phyloP scores from a whole-genome alignment of 2,888 invertebrate genomes.

The Homarus gammarus region DNA sequence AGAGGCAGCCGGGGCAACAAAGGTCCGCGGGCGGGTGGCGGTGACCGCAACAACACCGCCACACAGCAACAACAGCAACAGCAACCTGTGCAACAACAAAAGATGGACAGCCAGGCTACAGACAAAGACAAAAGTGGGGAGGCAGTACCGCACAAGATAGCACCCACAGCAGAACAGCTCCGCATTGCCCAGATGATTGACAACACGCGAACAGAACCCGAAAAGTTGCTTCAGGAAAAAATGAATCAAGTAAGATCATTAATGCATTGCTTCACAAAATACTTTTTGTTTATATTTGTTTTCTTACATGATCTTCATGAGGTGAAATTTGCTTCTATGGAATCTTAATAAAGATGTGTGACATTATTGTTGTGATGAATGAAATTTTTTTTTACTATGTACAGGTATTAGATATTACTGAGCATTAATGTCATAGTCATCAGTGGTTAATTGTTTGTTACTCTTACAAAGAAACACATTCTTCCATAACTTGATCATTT shows the following conservation, averaged over 20 bases:
- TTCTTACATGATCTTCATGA: too few species aligned
- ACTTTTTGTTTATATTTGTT: too few species aligned
- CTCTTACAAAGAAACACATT: too few species aligned
- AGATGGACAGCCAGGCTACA: slow-evolving; percentile 53
- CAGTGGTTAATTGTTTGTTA: too few species aligned
- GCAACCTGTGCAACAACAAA: slow-evolving; percentile 63
- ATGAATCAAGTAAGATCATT: slow-evolving; percentile 71
- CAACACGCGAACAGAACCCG: slow-evolving; percentile 68
- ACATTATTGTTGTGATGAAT: too few species aligned
- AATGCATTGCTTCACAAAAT: not conserved
- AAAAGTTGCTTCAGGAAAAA: slow-evolving; percentile 74
- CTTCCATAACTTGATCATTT: too few species aligned
- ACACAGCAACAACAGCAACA: slow-evolving; percentile 59
- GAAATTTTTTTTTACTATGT: too few species aligned
- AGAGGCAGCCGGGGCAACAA: slow-evolving; percentile 75
- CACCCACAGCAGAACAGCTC: slow-evolving; percentile 75
- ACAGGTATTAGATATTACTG: too few species aligned
- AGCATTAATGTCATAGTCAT: too few species aligned
- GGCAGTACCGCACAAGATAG: slow-evolving; percentile 69
- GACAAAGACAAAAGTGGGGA: slow-evolving; percentile 68
- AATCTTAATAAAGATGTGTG: too few species aligned
- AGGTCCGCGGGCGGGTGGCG: slow-evolving; percentile 65
- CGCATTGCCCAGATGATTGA: slow-evolving; percentile 76
- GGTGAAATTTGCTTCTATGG: too few species aligned
- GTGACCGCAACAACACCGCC: slow-evolving; percentile 50